phyloP scores from a whole-genome alignment of 2,797 vertebrate genomes.

The Morelia viridis region DNA sequence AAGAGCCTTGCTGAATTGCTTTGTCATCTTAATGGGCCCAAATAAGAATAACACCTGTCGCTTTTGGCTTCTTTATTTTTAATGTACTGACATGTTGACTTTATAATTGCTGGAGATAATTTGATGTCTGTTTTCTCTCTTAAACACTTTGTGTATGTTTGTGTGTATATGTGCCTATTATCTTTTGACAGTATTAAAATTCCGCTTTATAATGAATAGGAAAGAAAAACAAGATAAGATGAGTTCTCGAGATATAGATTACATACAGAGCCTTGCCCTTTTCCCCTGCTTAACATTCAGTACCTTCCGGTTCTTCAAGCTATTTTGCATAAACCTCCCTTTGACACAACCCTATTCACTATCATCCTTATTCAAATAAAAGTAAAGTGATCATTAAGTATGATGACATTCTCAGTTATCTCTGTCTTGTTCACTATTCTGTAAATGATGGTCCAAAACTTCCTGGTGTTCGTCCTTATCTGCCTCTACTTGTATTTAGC shows the following conservation, averaged over 20 bases:
- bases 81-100: neutral
- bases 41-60: neutral
- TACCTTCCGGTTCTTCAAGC: constrained; percentile 13
- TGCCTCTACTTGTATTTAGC: neutral
- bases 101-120: too few relatives aligned
- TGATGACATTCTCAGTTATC: constrained; percentile 23
- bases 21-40: neutral
- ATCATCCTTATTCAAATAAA: neutral
- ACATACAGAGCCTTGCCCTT: neutral
- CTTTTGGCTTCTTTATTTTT: neutral
- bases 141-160: neutral
- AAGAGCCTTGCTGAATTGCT: neutral
- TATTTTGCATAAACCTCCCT: constrained; percentile 10
- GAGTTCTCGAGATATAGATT: neutral
- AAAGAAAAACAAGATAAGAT: neutral
- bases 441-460: neutral
- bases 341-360: neutral
- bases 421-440: neutral
- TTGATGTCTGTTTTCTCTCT: neutral
- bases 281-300: neutral
- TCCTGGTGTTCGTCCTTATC: neutral
- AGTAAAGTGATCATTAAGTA: constrained; percentile 23
- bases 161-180: neutral
- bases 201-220: neutral
- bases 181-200: neutral